Evolutionary conservation across 2,888 invertebrate species (phyloP), one percentile per base, ranked within the genome.

Genomic region (Pristionchus japonicus): DNA sequence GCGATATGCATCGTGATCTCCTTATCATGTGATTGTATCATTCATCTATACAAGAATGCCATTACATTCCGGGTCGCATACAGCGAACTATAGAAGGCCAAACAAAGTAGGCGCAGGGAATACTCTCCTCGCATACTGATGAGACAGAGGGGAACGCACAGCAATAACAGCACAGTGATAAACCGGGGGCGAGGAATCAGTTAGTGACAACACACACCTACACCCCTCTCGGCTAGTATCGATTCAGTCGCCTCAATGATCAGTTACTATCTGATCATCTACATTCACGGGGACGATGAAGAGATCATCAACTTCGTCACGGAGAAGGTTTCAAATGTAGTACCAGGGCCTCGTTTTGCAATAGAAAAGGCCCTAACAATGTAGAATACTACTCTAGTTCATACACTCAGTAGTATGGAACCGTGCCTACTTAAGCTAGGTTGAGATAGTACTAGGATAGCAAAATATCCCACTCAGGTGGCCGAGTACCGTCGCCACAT

Each of bases 401-500:
- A 11, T 9, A 43, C 43, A 43, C 43, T 11, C 7, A 43, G 43
- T 43, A 6, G 11, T 43, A 43, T 43, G 6, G 43, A 9, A n/a
- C n/a, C n/a, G n/a, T n/a, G n/a, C 11, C 43, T 43, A 43, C 43
- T 11, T 6, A 6, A 43, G 7, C 43, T 43, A 43, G 43, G 43
- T 43, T 6, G 43, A 6, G 6, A 43, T 43, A 43, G 11, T 43
- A 11, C 11, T 43, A 11, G 43, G 11, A 43, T 43, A 6, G 43
- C 7, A n/a, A n/a, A n/a, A n/a, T n/a, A n/a, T n/a, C 31, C 31
- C 6, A 64, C 90, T 47, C 49, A 93, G 93, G 90, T 93, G 3
- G 91, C 91, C 70, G 94, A 94, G 88, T 94, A 94, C 88, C 93
- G 94, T 74, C 93, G 92, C 61, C 94, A 94, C 88, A 93, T 94